Evolutionary conservation across 2,888 invertebrate genomes (phyloP).

Genomic region (Tinea semifulvella): DNA sequence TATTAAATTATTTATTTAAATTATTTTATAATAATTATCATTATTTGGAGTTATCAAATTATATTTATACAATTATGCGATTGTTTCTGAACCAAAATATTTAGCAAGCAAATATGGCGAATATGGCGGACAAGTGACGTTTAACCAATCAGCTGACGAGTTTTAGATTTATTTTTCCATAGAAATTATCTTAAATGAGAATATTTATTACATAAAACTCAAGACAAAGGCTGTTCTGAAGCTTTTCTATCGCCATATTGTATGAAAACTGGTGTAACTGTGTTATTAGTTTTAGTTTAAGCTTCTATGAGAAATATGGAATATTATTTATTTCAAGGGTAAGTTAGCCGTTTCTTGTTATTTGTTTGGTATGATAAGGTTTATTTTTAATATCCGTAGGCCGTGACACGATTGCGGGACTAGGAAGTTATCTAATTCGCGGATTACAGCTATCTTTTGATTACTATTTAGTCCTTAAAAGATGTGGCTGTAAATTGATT

Average conservation of each 20-base stretch:
- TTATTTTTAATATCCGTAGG: not conserved
- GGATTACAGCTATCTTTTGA: not conserved
- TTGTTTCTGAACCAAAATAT: no score
- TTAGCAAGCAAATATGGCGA: no score
- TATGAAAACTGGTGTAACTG: conserved; percentile 1
- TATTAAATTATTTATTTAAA: no score
- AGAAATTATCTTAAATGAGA: conserved; percentile 25
- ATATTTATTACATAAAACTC: conserved; percentile 54
- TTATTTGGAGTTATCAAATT: no score
- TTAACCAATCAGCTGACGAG: conserved; percentile 50
- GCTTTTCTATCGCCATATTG: conserved; percentile 17
- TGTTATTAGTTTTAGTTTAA: conserved; percentile 9
- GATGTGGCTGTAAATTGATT: no score
- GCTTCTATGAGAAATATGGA: conserved; percentile 18
- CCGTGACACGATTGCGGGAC: not conserved
- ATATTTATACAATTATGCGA: no score
- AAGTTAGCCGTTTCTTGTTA: conserved; percentile 15
- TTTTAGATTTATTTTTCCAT: conserved; percentile 39
- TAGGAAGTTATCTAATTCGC: not conserved
- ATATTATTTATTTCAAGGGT: conserved; percentile 19
- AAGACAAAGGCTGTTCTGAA: conserved; percentile 31
- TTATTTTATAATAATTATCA: no score
- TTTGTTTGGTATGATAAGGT: not conserved
- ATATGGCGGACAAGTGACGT: conserved; percentile 7
- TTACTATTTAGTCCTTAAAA: not conserved